A percentile compares a stretch with the other conserved stretches of the same genome.
phyloP scores from a whole-genome alignment of 92 coral and sea anemone genomes.

The Siderastrea radians region DNA sequence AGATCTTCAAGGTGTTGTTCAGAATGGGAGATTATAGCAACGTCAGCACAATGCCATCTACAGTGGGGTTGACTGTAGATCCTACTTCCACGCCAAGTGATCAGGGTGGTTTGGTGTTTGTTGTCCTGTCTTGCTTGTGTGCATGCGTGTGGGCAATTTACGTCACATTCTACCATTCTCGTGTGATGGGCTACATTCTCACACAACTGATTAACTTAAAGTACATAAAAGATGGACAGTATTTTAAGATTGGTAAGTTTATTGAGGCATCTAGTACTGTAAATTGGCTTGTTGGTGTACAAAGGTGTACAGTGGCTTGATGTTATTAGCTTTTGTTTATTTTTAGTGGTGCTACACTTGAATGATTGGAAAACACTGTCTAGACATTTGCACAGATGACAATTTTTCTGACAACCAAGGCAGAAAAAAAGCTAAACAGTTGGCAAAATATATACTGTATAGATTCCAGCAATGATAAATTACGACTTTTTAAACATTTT shows the following conservation, averaged over 20 bases:
- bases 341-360: too few species aligned
- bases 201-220: constrained; percentile 85
- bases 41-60: constrained; percentile 5
- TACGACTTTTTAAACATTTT: too few species aligned
- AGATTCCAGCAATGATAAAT: too few species aligned
- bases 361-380: too few species aligned
- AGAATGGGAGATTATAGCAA: constrained; percentile 17
- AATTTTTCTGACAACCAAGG: too few species aligned
- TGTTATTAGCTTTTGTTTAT: too few species aligned
- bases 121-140: constrained; percentile 85
- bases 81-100: neutral
- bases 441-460: too few species aligned
- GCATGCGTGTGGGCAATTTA: constrained; percentile 92
- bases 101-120: constrained; percentile 66
- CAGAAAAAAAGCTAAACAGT: too few species aligned
- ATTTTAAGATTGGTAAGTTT: constrained; percentile 94
- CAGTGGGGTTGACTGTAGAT: neutral
- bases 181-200: constrained; percentile 83
- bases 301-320: too few species aligned
- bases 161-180: constrained; percentile 93
- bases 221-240: constrained; percentile 87
- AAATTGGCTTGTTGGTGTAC: too few species aligned
- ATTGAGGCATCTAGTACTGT: neutral
- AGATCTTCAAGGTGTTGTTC: neutral
- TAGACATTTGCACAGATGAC: too few species aligned